Base-by-base conservation (phyloP, 2,888 invertebrate species). In the Drosophila putrida region DNA sequence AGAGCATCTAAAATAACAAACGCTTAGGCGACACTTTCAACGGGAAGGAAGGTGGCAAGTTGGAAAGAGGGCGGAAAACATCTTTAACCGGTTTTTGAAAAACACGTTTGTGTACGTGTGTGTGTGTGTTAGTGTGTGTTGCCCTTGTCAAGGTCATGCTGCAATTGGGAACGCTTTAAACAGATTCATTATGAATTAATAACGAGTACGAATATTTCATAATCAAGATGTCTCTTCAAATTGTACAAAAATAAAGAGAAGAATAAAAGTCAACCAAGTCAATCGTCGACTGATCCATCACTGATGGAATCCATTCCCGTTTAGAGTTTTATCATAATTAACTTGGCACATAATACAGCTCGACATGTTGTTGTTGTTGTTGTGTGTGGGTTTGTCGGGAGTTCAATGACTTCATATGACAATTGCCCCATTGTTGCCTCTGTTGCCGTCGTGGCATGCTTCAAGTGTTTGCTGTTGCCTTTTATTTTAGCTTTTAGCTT, bases 111-210 rank as follows among this genome's bases (percentile, higher is more conserved):
- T n/a, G 20, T n/a, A 9, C 47, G 11, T 36, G 44, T 13, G 20
- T 62, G 62, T 15, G 55, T 38, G 49, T 49, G 43, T 53, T 49
- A 28, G 62, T 62, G 71, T 80, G 83, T 35, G 31, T 31, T 77
- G 83, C 83, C 87, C 87, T 84, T 86, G 83, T 75, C 83, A 83
- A 83, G 83, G 83, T 83, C 54, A 59, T 39, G 43, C 62, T 68
- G 50, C 71, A 60, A 55, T 38, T 61, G 73, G 10, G 8, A 57
- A 46, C 46, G 57, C 68, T 41, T 10, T 70, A 31, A 28, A 31
- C 13, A 36, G 9, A n/a, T 28, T n/a, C 38, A 15, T 51, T 66
- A 58, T 41, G 35, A 43, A 41, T 62, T 39, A 53, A 51, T 13
- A 31, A 39, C 39, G 31, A 49, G 31, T 33, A 47, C 44, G 36